Percentiles rank a stretch among this genome's conserved stretches.
Conservation (phyloP, 2,797 vertebrate genomes). For the Nothura maculosa region DNA sequence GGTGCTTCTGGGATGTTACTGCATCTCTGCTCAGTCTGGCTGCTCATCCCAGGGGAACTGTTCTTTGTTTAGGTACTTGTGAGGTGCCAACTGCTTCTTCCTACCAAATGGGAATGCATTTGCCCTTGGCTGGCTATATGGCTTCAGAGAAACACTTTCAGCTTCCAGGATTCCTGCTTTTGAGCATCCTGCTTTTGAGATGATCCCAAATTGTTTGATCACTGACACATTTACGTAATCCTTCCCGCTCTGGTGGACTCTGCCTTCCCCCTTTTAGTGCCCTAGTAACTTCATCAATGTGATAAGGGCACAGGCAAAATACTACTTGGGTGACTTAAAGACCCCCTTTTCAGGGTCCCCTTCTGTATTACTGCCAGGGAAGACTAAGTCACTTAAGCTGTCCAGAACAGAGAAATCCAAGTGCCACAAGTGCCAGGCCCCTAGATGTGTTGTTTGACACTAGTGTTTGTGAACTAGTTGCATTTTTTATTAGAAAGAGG, state of each 20-base stretch:
- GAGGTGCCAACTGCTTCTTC: neutral
- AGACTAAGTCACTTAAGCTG: neutral
- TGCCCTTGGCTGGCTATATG: neutral
- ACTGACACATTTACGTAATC: neutral
- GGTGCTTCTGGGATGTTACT: fast-evolving
- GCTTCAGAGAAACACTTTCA: neutral
- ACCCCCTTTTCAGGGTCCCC: neutral
- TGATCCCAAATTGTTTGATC: neutral
- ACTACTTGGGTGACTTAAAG: neutral
- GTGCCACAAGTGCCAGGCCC: neutral
- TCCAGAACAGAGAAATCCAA: neutral
- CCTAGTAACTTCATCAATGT: neutral
- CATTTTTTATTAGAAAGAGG: neutral
- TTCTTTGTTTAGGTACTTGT: fast-evolving
- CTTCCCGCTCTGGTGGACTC: neutral
- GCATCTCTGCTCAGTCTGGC: neutral
- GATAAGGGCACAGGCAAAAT: neutral
- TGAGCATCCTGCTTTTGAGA: neutral
- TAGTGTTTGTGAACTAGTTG: neutral
- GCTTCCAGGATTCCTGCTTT: neutral
- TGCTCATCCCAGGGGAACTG: neutral
- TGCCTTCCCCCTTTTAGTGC: neutral
- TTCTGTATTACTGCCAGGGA: neutral
- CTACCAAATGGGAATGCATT: neutral
- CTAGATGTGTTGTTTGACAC: neutral